These are phyloP conservation scores for Catajapyx aquilonaris DNA, from an alignment of 1,140 invertebrate genomes.

Conservation along the genomic window DNA sequence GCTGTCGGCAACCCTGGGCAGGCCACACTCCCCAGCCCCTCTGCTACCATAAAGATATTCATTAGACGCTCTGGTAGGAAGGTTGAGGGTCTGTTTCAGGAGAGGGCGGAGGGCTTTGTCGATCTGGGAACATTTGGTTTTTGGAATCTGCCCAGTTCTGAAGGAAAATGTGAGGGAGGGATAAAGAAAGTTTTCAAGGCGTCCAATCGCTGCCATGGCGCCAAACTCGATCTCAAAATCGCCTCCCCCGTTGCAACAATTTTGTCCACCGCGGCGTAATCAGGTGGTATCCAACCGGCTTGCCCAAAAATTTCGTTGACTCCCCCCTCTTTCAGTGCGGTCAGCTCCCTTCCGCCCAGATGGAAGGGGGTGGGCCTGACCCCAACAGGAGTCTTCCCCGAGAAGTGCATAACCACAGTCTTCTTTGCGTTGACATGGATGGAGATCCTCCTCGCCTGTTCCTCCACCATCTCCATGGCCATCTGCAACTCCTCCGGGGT, in stretches of 20 bases:
- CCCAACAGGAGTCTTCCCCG: neutral
- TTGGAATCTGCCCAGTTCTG: slow-evolving; percentile 1
- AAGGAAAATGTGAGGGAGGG: slow-evolving; percentile 6
- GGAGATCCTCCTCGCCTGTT: slow-evolving; percentile 1
- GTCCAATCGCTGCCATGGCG: slow-evolving; percentile 13
- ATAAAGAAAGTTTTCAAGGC: slow-evolving; percentile 12
- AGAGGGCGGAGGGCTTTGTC: neutral
- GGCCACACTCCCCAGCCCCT: no score
- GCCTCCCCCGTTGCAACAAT: neutral
- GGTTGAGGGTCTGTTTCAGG: neutral
- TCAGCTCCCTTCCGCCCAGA: neutral
- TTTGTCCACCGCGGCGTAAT: neutral
- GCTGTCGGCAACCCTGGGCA: no score
- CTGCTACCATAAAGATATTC: slow-evolving; percentile 6
- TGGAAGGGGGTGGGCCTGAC: neutral
- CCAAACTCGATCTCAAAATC: slow-evolving; percentile 6
- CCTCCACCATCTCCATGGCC: neutral
- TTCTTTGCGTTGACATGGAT: slow-evolving; percentile 3
- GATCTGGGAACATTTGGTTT: neutral
- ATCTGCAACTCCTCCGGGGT: neutral
- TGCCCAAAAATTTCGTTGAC: slow-evolving; percentile 5
- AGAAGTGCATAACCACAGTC: slow-evolving; percentile 2
- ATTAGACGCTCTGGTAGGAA: neutral
- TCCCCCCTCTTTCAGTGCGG: no score
- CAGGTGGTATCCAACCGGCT: slow-evolving; percentile 6